Evolutionary conservation across 2,888 invertebrate genomes (phyloP).

Genomic region (Thymelicus lineola): DNA sequence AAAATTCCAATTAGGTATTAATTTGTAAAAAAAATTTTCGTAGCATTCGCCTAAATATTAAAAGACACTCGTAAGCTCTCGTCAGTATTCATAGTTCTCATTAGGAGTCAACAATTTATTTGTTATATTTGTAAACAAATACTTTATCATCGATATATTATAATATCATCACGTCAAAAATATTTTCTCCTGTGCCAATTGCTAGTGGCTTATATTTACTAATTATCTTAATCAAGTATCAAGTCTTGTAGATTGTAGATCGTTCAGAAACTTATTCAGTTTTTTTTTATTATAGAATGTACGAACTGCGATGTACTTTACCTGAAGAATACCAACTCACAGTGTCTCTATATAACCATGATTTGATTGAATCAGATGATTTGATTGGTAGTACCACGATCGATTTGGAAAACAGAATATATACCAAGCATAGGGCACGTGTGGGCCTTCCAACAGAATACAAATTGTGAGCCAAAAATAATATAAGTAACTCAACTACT

Average conservation of each 20-base stretch:
- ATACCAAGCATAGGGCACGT: slow-evolving; percentile 90
- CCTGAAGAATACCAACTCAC: slow-evolving; percentile 91
- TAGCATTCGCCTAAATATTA: no score
- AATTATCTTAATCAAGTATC: no score
- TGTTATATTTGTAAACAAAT: no score
- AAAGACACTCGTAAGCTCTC: no score
- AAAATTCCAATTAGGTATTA: slow-evolving; percentile 30
- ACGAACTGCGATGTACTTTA: slow-evolving; percentile 89
- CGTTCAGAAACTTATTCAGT: no score
- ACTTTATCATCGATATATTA: no score
- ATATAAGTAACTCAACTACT: background rate
- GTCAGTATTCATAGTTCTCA: no score
- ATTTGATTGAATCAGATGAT: slow-evolving; percentile 88
- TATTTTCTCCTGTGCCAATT: no score
- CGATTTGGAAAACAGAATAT: slow-evolving; percentile 95
- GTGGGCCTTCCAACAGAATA: slow-evolving; percentile 91
- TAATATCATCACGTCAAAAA: no score
- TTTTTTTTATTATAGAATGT: slow-evolving; percentile 80
- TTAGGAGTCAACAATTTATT: no score
- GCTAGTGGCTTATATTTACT: no score
- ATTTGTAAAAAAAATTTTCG: slow-evolving; percentile 31
- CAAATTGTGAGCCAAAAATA: slow-evolving; percentile 81
- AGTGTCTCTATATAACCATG: slow-evolving; percentile 91
- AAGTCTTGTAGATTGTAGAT: no score
- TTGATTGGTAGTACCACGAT: slow-evolving; percentile 93